Percentiles rank a stretch among this genome's conserved stretches.
Conservation (phyloP, 2,888 invertebrate species). For the Thysanoteuthis rhombus region DNA sequence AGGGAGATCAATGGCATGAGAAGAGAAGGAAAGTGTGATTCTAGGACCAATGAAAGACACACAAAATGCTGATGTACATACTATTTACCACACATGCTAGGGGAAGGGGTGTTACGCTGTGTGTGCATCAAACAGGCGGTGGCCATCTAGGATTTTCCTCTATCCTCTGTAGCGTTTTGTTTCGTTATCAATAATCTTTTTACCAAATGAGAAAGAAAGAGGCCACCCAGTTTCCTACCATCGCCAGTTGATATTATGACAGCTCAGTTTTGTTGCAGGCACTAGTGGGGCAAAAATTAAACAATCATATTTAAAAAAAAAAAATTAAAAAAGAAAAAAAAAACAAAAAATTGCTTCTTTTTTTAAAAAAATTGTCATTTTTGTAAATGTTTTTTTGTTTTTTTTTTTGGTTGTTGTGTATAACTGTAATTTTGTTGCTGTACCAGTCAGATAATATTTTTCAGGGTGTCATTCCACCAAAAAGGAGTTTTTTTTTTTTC, state of each 20-base stretch:
- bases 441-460: neutral
- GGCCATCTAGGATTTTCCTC: neutral
- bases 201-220: conserved; percentile 12
- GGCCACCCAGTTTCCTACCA: neutral
- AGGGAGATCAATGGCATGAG: neutral
- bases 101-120: neutral
- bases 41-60: conserved; percentile 12
- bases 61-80: neutral
- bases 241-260: conserved; percentile 17
- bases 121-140: conserved; percentile 12
- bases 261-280: conserved; percentile 26
- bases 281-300: conserved; percentile 28
- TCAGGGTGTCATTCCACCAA: neutral
- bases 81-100: neutral
- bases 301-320: conserved; percentile 16
- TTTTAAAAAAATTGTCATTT: neutral
- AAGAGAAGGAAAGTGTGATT: neutral
- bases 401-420: neutral
- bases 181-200: neutral
- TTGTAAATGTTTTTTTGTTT: neutral
- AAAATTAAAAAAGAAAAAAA: neutral
- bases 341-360: neutral
- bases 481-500: neutral
- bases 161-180: neutral
- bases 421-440: neutral